Evolutionary conservation across 2,888 invertebrate genomes (phyloP).

Genomic region (Syrista parreyssii): DNA sequence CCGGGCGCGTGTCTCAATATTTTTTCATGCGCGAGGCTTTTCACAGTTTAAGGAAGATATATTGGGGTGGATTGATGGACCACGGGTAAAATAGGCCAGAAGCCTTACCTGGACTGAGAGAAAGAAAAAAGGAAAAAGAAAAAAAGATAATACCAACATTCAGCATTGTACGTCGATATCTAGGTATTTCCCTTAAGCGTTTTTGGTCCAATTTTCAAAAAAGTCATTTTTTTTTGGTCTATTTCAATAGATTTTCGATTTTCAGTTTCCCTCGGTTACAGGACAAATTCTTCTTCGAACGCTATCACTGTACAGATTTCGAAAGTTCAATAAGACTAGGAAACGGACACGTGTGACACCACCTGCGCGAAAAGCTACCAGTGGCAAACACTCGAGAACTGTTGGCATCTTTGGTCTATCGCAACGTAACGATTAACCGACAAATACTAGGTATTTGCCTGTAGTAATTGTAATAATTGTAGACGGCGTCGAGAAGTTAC

Average conservation of each 20-base stretch:
- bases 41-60: conserved; percentile 52
- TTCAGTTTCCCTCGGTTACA: background rate
- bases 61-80: conserved; percentile 16
- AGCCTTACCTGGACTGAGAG: background rate
- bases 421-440: conserved; percentile 60
- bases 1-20: conserved; percentile 56
- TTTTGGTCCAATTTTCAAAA: background rate
- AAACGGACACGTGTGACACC: background rate
- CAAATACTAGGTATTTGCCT: conserved; percentile 60
- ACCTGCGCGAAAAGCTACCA: background rate
- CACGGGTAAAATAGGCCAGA: background rate
- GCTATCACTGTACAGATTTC: background rate
- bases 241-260: background rate
- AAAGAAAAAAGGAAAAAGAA: background rate
- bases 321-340: background rate
- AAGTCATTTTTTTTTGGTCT: background rate
- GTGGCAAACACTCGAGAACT: background rate
- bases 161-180: background rate
- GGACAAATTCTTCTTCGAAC: too few relatives aligned
- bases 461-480: conserved; percentile 64
- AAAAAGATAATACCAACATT: background rate
- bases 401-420: conserved; percentile 34
- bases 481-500: conserved; percentile 33
- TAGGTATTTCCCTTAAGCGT: background rate
- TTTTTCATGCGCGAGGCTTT: conserved; percentile 38